Evolutionary conservation across 1,140 invertebrate genomes (phyloP), one percentile per base, ranked within the genome.

Genomic region (Microplitis demolitor): DNA sequence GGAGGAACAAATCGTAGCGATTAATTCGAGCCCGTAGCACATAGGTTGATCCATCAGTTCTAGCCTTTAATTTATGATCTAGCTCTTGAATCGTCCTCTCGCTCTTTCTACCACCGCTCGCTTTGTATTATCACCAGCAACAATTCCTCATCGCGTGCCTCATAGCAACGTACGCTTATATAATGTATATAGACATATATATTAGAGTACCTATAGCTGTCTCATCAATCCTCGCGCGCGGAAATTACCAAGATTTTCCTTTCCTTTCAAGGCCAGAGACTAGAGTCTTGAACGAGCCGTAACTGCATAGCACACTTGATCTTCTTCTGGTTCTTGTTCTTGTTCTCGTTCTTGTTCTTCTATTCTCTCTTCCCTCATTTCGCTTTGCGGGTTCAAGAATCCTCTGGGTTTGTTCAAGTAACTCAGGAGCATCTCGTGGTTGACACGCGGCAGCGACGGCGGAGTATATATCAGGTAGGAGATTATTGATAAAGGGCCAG

Each of bases 401-500:
- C 39, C 39, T 45, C 39, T 9, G 3, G 4, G 39, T 45, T 45
- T 45, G 39, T 45, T 58, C 16, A 58, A 58, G 14, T 31, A 58
- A 58, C 56, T 58, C 6, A 45, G 8, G 50, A 45, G 63, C 63
- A 66, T 66, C 33, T 37, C 50, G 24, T 67, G 66, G 24, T 31
- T 67, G 66, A 53, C 45, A 67, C 51, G 24, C 58, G 14, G 16
- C 35, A 34, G 24, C n/a, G 45, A 9, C 6, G 53, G 16, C 8
- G 56, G 14, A 34, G 54, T 62, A 62, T 62, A 62, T 67, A 67
- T 31, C 63, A 66, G 51, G 64, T 53, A 71, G 68, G 70, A 72
- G 74, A 75, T 79, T 79, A 79, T 79, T 77, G 78, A 79, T 79
- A 79, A 79, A 77, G 72, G 76, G 69, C 72, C 66, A 64, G n/a